Percentiles rank a stretch among this genome's conserved stretches.
Evolutionary conservation across 1,140 invertebrate genomes (phyloP).

Genomic region (Telenomus remus): DNA sequence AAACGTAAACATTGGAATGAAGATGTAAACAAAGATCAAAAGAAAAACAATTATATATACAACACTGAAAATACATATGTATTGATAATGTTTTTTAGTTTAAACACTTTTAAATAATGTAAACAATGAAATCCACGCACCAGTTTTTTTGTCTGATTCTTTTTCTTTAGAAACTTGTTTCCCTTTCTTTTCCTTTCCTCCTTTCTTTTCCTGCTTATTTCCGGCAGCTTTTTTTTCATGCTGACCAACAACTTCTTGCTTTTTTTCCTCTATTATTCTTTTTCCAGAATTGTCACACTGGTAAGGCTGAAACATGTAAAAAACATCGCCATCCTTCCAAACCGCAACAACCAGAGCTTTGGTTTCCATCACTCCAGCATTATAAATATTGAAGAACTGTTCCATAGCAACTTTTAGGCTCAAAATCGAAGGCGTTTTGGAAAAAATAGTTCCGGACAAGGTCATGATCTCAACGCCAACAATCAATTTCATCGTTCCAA

Average conservation of each 20-base stretch:
- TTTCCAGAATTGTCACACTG: conserved; percentile 61
- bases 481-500: conserved; percentile 57
- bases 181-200: no score
- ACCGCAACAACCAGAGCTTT: conserved; percentile 59
- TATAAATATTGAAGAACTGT: conserved; percentile 68
- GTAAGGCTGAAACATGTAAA: conserved; percentile 67
- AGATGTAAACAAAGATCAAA: no score
- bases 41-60: no score
- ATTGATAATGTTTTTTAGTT: no score
- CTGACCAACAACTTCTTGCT: background rate
- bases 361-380: conserved; percentile 64
- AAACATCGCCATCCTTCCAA: conserved; percentile 65
- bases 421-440: conserved; percentile 59
- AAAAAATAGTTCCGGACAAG: conserved; percentile 63
- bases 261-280: conserved; percentile 51
- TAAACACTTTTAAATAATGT: no score
- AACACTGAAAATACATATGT: no score
- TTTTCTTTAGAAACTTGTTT: no score
- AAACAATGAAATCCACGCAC: no score
- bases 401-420: conserved; percentile 63
- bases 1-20: background rate
- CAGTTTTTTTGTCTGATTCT: no score
- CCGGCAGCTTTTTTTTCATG: background rate
- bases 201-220: background rate
- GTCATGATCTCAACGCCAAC: conserved; percentile 65